Evolutionary conservation across 2,113 vertebrate genomes (phyloP).

Genomic region (Engraulis encrasicolus): DNA sequence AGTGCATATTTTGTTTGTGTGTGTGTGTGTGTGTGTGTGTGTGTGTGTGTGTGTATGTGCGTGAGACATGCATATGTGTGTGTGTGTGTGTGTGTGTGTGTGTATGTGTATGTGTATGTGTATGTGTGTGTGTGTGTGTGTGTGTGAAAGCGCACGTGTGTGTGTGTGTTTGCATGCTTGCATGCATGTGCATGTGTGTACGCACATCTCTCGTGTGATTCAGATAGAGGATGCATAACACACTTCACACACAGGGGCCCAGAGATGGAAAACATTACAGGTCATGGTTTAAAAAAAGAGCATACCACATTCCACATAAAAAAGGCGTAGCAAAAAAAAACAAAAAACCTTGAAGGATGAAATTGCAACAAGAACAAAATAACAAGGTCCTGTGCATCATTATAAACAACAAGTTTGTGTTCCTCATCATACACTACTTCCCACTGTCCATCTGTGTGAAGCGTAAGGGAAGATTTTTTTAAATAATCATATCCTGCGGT

Average conservation of each 20-base stretch:
- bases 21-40: background rate
- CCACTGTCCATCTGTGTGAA: background rate
- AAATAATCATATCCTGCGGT: background rate
- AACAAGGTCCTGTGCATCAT: background rate
- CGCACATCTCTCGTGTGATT: background rate
- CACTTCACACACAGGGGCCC: background rate
- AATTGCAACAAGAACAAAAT: background rate
- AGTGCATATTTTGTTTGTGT: slow-evolving; percentile 7
- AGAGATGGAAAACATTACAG: background rate
- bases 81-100: no score
- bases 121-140: background rate
- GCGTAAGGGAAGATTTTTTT: background rate
- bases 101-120: no score
- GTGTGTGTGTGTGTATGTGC: background rate
- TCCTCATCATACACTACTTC: background rate
- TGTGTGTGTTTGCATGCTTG: no score
- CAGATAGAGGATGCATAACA: background rate
- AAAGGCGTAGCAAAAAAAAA: no score
- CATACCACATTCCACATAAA: background rate
- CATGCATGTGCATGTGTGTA: background rate
- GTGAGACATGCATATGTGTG: no score
- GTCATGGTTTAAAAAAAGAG: slow-evolving; percentile 12
- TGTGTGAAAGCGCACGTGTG: background rate
- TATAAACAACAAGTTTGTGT: background rate
- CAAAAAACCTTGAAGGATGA: slow-evolving; percentile 1